Base-by-base conservation (phyloP, 2,888 invertebrate genomes). In the Scaptomyza tumidula region DNA sequence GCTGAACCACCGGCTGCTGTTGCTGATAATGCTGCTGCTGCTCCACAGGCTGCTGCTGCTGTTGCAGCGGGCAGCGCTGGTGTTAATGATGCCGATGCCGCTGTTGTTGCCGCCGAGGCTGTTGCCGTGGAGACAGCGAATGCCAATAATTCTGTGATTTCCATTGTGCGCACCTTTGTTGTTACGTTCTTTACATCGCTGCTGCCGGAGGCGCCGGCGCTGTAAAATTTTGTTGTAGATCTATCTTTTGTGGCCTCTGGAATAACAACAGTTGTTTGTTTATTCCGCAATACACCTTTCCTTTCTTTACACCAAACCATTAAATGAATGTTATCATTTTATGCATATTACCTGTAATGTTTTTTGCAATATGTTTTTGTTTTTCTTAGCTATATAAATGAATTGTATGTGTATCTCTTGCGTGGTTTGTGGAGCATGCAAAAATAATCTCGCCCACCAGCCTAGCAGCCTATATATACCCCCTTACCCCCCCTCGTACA, bases 101-200 rank as follows among this genome's bases (percentile, higher is more conserved):
- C 74, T 41, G 68, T 67, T 10, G 73, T 68, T 27, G 72, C 73
- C 37, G 78, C 78, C 27, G 89, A 81, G 48, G 78, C 86, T 50
- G 78, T 68, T 45, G 88, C 57, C 19, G 82, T 79, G 24, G 76
- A 87, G 65, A 75, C 72, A 93, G 77, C 85, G 55, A 93, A 93
- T 86, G 92, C 94, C 86, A 84, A 84, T 85, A 94, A 95, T 50
- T 94, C 95, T 67, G 92, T 96, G 68, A 92, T 97, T 71, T 95
- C 96, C 48, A 94, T 97, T 19, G 95, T 96, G 24, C 97, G 97
- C 96, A 97, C 97, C 89, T 97, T 98, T 92, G 95, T 99, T 80
- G 95, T 97, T 1, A 96, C 98, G 2, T 98, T 99, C 93, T 98
- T 99, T 91, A 95, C 98, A 10, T 99, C 98, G 0, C 93, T 99